phyloP scores from a whole-genome alignment of 2,113 vertebrate species.

The Centropus bengalensis region DNA sequence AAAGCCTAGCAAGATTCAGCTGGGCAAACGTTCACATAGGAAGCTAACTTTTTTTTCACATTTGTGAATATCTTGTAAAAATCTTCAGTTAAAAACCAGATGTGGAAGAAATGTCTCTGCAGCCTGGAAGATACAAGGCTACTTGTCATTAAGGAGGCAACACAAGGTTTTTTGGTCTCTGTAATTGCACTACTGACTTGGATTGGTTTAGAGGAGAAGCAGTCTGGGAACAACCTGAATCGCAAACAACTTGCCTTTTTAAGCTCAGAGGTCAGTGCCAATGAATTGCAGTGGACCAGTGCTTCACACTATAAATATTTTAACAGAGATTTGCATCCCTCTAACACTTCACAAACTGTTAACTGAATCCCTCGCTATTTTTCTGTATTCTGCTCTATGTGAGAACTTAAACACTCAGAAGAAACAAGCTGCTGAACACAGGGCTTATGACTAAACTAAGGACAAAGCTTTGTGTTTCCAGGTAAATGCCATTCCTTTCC shows the following conservation, averaged over 20 bases:
- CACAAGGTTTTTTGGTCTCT: not conserved
- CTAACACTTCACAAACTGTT: not conserved
- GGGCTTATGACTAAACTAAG: not conserved
- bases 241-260: not conserved
- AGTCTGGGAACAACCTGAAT: not conserved
- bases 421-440: not conserved
- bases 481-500: not conserved
- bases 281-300: not conserved
- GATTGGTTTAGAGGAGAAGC: not conserved
- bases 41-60: not conserved
- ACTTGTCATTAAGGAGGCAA: not conserved
- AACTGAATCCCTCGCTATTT: not conserved
- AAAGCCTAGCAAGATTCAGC: constrained; percentile 9
- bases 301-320: not conserved
- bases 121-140: not conserved
- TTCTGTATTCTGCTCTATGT: not conserved
- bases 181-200: not conserved
- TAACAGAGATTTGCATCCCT: not conserved
- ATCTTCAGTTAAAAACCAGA: constrained; percentile 9
- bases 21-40: not conserved
- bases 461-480: accelerated
- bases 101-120: not conserved
- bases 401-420: not conserved
- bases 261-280: not conserved
- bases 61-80: constrained; percentile 41